These are phyloP conservation scores for Ochlodes sylvanus DNA, from an alignment of 2,888 invertebrate genomes.

Conservation along the genomic window DNA sequence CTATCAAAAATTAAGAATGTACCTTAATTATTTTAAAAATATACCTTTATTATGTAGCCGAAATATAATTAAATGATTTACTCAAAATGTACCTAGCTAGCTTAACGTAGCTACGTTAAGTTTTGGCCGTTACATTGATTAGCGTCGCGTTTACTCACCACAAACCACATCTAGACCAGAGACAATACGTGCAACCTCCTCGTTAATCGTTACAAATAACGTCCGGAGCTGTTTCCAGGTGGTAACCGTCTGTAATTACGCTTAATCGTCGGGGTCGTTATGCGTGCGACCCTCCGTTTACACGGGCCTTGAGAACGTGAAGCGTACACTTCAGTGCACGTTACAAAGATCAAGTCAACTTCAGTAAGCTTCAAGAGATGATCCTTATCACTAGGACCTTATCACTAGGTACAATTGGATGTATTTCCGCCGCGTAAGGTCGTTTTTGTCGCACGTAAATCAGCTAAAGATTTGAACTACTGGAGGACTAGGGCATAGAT, in stretches of 20 bases:
- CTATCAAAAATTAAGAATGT: too few relatives aligned
- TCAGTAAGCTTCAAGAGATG: not conserved
- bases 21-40: too few relatives aligned
- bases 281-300: conserved; percentile 16
- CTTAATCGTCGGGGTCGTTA: conserved; percentile 18
- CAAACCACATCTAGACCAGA: not conserved
- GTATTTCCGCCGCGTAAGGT: too few relatives aligned
- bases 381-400: not conserved
- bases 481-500: too few relatives aligned
- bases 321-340: not conserved
- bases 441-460: too few relatives aligned
- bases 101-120: too few relatives aligned
- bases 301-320: not conserved
- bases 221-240: conserved; percentile 14
- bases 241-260: conserved; percentile 28
- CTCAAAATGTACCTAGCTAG: too few relatives aligned
- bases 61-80: too few relatives aligned
- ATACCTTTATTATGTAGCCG: too few relatives aligned
- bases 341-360: not conserved
- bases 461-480: too few relatives aligned
- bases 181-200: conserved; percentile 2
- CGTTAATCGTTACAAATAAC: conserved; percentile 15
- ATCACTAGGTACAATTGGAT: not conserved
- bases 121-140: not conserved
- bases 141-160: not conserved